phyloP scores from a whole-genome alignment of 2,888 invertebrate species.

The Dorcus hopei region DNA sequence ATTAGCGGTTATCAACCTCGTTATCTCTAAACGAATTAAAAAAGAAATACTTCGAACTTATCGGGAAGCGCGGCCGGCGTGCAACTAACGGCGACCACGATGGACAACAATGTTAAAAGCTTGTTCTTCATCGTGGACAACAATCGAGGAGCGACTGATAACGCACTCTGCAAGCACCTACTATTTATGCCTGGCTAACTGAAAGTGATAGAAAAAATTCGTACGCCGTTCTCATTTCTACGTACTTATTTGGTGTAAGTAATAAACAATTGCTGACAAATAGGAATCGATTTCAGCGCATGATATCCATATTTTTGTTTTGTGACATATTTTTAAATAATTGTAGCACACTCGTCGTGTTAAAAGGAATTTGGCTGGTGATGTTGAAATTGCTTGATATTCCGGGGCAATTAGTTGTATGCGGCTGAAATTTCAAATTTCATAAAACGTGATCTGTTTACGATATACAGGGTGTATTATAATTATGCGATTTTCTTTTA shows the following conservation, averaged over 20 bases:
- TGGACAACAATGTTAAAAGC: constrained; percentile 21
- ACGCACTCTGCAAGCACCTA: constrained; percentile 5
- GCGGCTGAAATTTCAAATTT: too few species aligned
- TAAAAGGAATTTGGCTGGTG: too few species aligned
- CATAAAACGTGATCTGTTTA: too few species aligned
- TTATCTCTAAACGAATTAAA: not conserved
- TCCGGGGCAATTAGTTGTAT: too few species aligned
- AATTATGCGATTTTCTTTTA: too few species aligned
- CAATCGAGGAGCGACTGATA: constrained; percentile 7
- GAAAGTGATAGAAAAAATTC: constrained; percentile 16
- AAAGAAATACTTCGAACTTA: not conserved
- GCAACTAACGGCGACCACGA: constrained; percentile 47
- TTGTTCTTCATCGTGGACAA: too few species aligned
- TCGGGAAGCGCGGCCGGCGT: constrained; percentile 7
- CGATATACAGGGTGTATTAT: too few species aligned
- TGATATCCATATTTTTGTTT: too few species aligned
- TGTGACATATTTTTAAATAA: too few species aligned
- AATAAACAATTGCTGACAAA: not conserved
- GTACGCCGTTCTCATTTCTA: constrained; percentile 11
- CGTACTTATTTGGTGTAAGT: constrained; percentile 12
- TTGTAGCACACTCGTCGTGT: too few species aligned
- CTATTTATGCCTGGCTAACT: constrained; percentile 16
- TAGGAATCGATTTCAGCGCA: not conserved
- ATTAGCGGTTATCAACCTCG: constrained; percentile 10
- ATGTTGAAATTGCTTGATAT: too few species aligned